Percentiles rank a stretch among this genome's conserved stretches.
Conservation (phyloP, 2,113 vertebrate genomes). For the Rhinoptilus africanus region DNA sequence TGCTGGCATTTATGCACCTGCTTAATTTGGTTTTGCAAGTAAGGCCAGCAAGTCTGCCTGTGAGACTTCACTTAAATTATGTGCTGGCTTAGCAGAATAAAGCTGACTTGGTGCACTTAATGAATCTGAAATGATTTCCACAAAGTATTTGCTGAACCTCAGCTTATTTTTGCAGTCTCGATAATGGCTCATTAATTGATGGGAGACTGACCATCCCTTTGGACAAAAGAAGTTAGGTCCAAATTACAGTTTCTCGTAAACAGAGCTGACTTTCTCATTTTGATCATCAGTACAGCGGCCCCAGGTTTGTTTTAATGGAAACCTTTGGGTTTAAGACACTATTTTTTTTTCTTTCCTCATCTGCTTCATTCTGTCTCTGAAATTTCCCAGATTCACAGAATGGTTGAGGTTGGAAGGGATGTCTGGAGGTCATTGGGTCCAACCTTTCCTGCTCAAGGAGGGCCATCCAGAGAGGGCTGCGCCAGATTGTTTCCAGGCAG, state of each 20-base stretch:
- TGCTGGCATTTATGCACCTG: not conserved
- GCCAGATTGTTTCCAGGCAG: accelerated
- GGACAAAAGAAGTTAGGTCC: not conserved
- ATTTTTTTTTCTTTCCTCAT: not conserved
- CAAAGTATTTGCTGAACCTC: not conserved
- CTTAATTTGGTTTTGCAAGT: not conserved
- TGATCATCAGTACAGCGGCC: accelerated
- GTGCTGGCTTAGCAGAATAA: constrained; percentile 2
- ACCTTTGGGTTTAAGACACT: not conserved
- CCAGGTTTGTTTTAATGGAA: not conserved
- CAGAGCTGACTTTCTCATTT: not conserved
- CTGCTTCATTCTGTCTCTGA: not conserved
- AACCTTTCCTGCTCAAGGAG: not conserved
- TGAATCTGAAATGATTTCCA: constrained; percentile 5
- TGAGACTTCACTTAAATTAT: not conserved
- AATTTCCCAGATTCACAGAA: not conserved
- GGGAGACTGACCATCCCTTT: not conserved
- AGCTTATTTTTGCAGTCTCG: not conserved
- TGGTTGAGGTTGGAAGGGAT: not conserved
- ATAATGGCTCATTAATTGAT: not conserved
- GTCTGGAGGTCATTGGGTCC: not conserved
- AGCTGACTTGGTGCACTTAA: not conserved
- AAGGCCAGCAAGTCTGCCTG: not conserved
- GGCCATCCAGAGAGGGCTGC: too few species aligned
- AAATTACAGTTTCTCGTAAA: not conserved